Evolutionary conservation across 2,888 invertebrate genomes (phyloP), one percentile per base, ranked within the genome.

Genomic region (Sepiola atlantica): DNA sequence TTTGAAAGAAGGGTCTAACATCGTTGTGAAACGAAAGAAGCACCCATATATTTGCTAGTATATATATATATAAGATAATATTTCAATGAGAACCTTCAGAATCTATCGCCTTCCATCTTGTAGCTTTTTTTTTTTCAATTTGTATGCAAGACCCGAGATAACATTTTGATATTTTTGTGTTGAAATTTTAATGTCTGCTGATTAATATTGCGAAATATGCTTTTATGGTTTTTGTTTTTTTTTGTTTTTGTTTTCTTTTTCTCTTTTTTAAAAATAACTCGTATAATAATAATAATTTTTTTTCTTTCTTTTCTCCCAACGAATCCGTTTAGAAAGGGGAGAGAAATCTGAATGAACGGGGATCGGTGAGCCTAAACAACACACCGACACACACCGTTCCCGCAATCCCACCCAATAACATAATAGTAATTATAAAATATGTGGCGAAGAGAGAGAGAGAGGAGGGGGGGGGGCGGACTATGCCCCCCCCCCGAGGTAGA

Each of bases 121-220:
- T 77, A n/a, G 28, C 77, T n/a, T n/a, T n/a, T n/a, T n/a, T n/a
- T n/a, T n/a, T n/a, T n/a, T 45, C 45, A 45, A 45, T 45, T 45
- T 45, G 45, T n/a, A 77, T 77, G 24, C 77, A n/a, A 77, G n/a
- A n/a, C 28, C 77, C 28, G n/a, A 77, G 77, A 77, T 32, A n/a
- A 77, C n/a, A 77, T 77, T 45, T 77, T 77, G 77, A 77, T 77
- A 77, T 77, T n/a, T 77, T 77, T 77, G n/a, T 77, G 77, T 77
- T 77, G 77, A 77, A 77, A 77, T 77, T 77, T 77, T 77, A 77
- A 32, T 77, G 77, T 77, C 77, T 77, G 77, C 77, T 77, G 77
- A 77, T 77, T 77, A 77, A 77, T 77, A 77, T 77, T 77, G 77
- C 16, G 77, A 77, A 77, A 77, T 77, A 16, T 77, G 77, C 77